phyloP scores from a whole-genome alignment of 1,140 invertebrate species.

The Neodiprion virginianus region DNA sequence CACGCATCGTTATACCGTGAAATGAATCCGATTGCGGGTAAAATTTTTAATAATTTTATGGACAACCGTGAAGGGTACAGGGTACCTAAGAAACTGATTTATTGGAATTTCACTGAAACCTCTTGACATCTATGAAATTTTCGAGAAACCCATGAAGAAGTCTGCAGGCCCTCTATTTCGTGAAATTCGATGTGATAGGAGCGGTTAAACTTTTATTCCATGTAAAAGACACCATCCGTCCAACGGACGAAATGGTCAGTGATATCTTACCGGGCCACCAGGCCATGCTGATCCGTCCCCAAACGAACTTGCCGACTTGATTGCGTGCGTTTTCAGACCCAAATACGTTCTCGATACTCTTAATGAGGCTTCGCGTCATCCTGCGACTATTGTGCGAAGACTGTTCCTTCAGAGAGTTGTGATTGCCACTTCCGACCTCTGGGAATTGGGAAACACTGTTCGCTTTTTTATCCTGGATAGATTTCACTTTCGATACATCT shows the following conservation, averaged over 20 bases:
- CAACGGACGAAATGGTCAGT: too few relatives aligned
- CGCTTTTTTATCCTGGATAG: neutral
- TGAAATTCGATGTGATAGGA: neutral
- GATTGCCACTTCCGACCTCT: neutral
- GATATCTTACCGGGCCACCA: conserved; percentile 44
- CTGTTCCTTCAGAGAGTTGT: conserved; percentile 2
- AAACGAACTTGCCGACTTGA: conserved; percentile 27
- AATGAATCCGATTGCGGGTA: too few relatives aligned
- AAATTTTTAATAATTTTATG: too few relatives aligned
- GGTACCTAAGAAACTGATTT: too few relatives aligned
- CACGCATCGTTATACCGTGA: too few relatives aligned
- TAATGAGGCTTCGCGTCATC: conserved; percentile 29
- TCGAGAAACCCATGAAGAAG: neutral
- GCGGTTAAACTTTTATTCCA: too few relatives aligned
- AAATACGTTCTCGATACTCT: conserved; percentile 19
- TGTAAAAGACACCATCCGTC: too few relatives aligned
- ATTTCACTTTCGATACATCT: neutral
- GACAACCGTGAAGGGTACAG: too few relatives aligned
- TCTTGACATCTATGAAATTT: too few relatives aligned
- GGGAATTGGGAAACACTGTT: neutral
- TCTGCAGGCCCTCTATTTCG: neutral
- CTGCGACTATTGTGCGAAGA: conserved; percentile 8
- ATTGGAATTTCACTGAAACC: too few relatives aligned
- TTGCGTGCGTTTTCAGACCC: conserved; percentile 2
- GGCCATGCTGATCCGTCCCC: conserved; percentile 35